A percentile compares a stretch with the other conserved stretches of the same genome.
phyloP scores from a whole-genome alignment of 2,888 invertebrate genomes.

The Nephrotoma appendiculata region DNA sequence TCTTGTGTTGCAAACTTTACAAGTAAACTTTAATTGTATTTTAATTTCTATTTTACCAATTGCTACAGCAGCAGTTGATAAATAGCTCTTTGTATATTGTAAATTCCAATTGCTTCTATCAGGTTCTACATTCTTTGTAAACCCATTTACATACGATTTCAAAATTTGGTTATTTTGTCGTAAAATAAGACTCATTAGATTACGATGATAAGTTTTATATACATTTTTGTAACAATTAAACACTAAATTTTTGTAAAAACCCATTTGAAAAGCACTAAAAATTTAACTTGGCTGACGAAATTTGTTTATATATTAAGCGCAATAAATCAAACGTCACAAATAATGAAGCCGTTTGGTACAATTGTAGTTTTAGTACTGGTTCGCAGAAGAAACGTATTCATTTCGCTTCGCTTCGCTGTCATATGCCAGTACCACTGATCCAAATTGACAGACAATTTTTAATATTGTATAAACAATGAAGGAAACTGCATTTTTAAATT shows the following conservation, averaged over 20 bases:
- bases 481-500: background rate
- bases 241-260: background rate
- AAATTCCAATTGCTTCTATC: background rate
- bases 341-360: background rate
- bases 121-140: background rate
- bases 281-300: background rate
- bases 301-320: background rate
- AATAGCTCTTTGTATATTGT: background rate
- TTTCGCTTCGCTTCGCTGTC: background rate
- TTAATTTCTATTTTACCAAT: slow-evolving; percentile 34
- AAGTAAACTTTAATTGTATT: slow-evolving; percentile 66
- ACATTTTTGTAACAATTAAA: background rate
- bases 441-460: background rate
- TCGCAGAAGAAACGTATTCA: background rate
- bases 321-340: background rate
- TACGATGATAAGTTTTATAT: background rate
- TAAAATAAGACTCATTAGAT: background rate
- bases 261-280: background rate
- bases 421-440: background rate
- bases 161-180: background rate
- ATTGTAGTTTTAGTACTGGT: background rate
- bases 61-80: slow-evolving; percentile 10
- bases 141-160: background rate
- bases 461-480: background rate
- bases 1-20: slow-evolving; percentile 70